Evolutionary conservation across 2,797 vertebrate genomes (phyloP), one percentile per base, ranked within the genome.

Genomic region (Antrozous pallidus): DNA sequence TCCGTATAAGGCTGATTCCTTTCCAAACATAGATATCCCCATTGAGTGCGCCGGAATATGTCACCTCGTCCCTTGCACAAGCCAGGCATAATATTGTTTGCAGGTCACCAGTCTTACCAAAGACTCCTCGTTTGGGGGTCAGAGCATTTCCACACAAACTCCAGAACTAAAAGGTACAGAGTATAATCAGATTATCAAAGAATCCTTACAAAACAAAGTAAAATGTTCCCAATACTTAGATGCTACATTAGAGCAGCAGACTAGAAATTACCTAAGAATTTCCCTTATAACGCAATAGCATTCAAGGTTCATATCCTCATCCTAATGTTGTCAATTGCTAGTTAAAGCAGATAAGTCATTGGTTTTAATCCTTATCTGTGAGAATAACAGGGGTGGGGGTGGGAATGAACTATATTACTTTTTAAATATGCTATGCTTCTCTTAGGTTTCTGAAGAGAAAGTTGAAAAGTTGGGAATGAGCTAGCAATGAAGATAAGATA

Each of bases 21-120:
- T 99, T 99, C 99, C 99, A 99, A 20, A 99, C 99, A 2, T 99
- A 99, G 96, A 99, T 99, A 97, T 99, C 99, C 71, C 99, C 99
- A 51, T 99, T 99, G 98, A 99, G 98, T 31, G 99, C 99, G 96
- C 99, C 99, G 28, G 99, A 99, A 97, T 99, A 99, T 0, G 99
- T 99, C 97, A 99, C 97, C 97, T 99, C 99, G 71, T 99, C 99
- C 97, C 99, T 99, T 47, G 99, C 99, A 94, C 99, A 99, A 73
- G 99, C 99, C 47, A 99, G 99, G 98, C 99, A 99, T 97, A 99
- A 97, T 97, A 99, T 99, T 81, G 99, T 99, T 98, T 99, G 99
- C 94, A 99, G 99, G 97, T 99, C 99, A 89, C 99, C 99, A 0
- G 99, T 99, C 98, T 99, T 99, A 97, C 99, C 99, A 97, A 99